These are phyloP conservation scores for Pollicipes pollicipes DNA, from an alignment of 1,140 invertebrate species.

Conservation along the genomic window DNA sequence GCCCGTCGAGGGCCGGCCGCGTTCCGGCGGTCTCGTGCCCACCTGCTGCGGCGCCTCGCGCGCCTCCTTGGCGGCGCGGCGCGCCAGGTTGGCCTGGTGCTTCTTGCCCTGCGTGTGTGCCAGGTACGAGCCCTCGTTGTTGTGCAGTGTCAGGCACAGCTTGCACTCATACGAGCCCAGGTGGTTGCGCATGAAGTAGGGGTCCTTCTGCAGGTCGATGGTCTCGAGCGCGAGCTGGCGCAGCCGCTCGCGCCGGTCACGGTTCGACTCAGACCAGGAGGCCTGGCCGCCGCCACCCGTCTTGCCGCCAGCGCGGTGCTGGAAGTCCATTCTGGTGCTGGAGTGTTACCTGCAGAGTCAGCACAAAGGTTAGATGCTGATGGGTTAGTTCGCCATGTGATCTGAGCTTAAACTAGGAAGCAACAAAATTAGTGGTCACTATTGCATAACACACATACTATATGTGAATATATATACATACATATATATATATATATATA, in stretches of 20 bases:
- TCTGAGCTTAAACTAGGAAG: too few species aligned
- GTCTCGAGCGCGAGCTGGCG: conserved; percentile 93
- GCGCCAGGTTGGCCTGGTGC: conserved; percentile 96
- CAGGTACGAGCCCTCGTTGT: conserved; percentile 98
- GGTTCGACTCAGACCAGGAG: conserved; percentile 94
- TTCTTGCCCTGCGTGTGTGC: conserved; percentile 99
- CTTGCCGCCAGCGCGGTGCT: conserved; percentile 94
- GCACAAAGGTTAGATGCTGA: too few species aligned
- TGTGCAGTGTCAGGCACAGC: conserved; percentile 93
- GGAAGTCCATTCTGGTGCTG: conserved; percentile 63
- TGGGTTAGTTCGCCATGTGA: too few species aligned
- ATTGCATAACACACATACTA: too few species aligned
- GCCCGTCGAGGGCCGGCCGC: too few species aligned
- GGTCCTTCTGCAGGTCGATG: conserved; percentile 96
- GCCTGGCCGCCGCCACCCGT: conserved; percentile 96
- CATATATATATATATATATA: too few species aligned
- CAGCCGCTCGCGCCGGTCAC: conserved; percentile 86
- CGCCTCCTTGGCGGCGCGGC: conserved; percentile 94
- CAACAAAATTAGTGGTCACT: too few species aligned
- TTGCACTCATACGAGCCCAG: conserved; percentile 98
- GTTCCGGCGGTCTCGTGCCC: too few species aligned
- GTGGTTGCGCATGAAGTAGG: conserved; percentile 99
- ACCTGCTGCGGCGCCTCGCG: conserved; percentile 75
- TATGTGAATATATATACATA: too few species aligned
- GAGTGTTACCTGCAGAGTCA: background rate